phyloP scores from a whole-genome alignment of 2,888 invertebrate genomes.

The Drosophila cognata region DNA sequence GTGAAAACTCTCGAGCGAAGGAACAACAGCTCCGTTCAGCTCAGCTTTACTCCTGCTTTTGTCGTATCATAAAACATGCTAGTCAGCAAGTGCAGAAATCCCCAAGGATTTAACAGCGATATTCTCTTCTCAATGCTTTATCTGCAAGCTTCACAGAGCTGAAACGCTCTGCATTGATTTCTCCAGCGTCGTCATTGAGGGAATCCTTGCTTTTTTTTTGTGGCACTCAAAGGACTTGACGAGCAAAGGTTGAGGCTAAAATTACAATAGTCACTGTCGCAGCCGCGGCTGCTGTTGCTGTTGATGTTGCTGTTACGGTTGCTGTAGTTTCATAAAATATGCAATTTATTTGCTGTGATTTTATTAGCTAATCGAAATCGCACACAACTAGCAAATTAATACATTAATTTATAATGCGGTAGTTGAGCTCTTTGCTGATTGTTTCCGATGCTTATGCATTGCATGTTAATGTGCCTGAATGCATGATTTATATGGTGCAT shows the following conservation, averaged over 20 bases:
- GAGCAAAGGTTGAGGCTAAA: slow-evolving; percentile 6
- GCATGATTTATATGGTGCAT: slow-evolving; percentile 4
- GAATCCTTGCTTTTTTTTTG: slow-evolving; percentile 35
- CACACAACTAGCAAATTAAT: slow-evolving; percentile 47
- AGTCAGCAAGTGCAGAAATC: slow-evolving; percentile 71
- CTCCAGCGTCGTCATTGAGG: slow-evolving; percentile 58
- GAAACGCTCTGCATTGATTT: slow-evolving; percentile 61
- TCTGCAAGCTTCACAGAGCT: slow-evolving; percentile 66
- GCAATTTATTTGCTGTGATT: slow-evolving; percentile 49
- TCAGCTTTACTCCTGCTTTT: slow-evolving; percentile 10
- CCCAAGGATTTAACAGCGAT: slow-evolving; percentile 69
- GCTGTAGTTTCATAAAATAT: slow-evolving; percentile 63
- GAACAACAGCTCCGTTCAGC: slow-evolving; percentile 2
- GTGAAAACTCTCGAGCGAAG: slow-evolving; percentile 30
- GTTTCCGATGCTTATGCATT: slow-evolving; percentile 7
- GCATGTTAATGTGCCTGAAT: slow-evolving; percentile 26
- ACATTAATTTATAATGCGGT: slow-evolving; percentile 50
- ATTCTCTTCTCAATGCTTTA: slow-evolving; percentile 56
- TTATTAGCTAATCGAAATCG: slow-evolving; percentile 68
- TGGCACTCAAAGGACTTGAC: slow-evolving; percentile 52
- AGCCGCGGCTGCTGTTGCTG: slow-evolving; percentile 5
- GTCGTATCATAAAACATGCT: slow-evolving; percentile 63
- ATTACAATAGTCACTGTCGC: slow-evolving; percentile 41
- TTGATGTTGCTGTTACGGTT: slow-evolving; percentile 4
- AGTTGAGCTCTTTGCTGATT: slow-evolving; percentile 50